Conservation (phyloP, 2,113 vertebrate species). For the Trematomus loennbergii region DNA sequence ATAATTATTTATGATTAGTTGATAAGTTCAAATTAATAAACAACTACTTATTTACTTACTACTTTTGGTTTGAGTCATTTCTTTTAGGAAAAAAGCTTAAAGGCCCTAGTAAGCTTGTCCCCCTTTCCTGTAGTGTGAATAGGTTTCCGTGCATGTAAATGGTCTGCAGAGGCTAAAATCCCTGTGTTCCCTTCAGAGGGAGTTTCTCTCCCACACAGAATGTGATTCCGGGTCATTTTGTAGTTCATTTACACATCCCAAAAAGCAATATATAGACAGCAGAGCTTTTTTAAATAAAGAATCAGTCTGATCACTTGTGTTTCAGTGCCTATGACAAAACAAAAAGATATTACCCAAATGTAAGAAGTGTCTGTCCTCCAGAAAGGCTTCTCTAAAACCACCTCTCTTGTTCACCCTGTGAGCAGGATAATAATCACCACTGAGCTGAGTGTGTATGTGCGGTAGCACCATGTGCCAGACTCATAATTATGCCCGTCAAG, state of each 20-base stretch:
- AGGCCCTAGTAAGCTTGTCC: no score
- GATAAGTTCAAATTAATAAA: no score
- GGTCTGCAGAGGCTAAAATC: no score
- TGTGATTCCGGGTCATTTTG: background rate
- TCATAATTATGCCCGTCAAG: slow-evolving; percentile 44
- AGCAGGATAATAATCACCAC: slow-evolving; percentile 40
- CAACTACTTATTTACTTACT: no score
- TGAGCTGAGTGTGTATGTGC: background rate
- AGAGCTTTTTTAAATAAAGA: background rate
- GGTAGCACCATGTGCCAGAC: background rate
- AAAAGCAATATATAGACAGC: background rate
- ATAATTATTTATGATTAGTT: no score
- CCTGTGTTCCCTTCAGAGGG: no score
- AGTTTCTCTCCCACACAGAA: no score
- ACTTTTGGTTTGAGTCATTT: no score
- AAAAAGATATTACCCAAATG: background rate
- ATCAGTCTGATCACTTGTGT: background rate
- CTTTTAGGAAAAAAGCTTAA: no score
- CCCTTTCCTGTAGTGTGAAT: no score
- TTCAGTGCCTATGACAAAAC: background rate
- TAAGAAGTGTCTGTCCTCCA: slow-evolving; percentile 4
- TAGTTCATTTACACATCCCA: background rate
- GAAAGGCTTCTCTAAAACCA: slow-evolving; percentile 11
- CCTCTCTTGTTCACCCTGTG: slow-evolving; percentile 6
- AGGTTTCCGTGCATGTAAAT: no score